Evolutionary conservation across 1,140 invertebrate genomes (phyloP), one percentile per base, ranked within the genome.

Genomic region (Trichoplusia ni): DNA sequence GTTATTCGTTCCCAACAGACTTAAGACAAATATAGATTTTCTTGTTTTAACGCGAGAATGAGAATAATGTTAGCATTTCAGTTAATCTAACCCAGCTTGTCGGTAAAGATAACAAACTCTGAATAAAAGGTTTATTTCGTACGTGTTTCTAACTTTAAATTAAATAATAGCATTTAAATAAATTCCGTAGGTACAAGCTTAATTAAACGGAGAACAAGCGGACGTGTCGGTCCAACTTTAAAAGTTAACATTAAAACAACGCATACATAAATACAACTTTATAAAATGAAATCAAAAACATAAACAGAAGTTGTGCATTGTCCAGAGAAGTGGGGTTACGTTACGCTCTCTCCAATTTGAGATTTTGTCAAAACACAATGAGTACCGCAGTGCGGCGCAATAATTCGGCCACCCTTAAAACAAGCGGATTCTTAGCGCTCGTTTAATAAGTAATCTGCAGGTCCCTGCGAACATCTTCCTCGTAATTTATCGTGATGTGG

Each of bases 381-480:
- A 44, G 38, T 79, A 60, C 67, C 79, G 79, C 79, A 81, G 60
- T 77, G 79, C 76, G 79, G 59, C 73, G 64, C 66, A 37, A 60
- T 73, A 74, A 78, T 69, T 66, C 64, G 60, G 49, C 56, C 70
- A 25, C 68, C 64, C 63, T 71, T 54, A 68, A 58, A 64, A 53
- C 33, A 40, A 53, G 61, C 19, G 29, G 54, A 47, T 65, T 58
- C 64, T 56, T 27, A 56, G 54, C 58, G 56, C 61, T 47, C 65
- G 47, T 66, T 73, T 66, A 69, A 69, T 64, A 69, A 71, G 64
- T 67, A 63, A 71, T 63, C 23, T 60, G 21, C 64, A 59, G 60
- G 51, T 38, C 13, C 37, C 60, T 54, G 16, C 16, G 44, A 46
- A 46, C 37, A 54, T 60, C 35, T 47, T 27, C 42, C 21, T 31